Conservation (phyloP, 2,888 invertebrate genomes). For the Tiphia femorata region DNA sequence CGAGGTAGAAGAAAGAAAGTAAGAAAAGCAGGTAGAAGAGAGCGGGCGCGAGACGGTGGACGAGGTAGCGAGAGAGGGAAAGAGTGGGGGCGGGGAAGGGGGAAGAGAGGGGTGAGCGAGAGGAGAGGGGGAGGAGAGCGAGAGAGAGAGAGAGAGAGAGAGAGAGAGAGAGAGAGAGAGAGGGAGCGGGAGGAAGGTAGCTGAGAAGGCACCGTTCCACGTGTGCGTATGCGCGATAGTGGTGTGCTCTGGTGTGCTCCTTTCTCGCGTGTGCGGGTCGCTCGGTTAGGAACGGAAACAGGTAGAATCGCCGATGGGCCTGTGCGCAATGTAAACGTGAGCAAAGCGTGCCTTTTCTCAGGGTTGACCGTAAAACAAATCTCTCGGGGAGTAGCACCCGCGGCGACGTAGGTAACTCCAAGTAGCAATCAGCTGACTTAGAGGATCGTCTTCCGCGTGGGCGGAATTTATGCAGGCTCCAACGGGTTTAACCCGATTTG, state of each 20-base stretch:
- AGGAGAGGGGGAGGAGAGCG: slow-evolving; percentile 20
- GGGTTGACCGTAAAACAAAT: slow-evolving; percentile 19
- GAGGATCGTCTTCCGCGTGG: slow-evolving; percentile 11
- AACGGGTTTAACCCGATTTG: too few relatives aligned
- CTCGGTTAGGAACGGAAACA: slow-evolving; percentile 30
- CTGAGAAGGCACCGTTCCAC: too few relatives aligned
- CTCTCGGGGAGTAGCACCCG: slow-evolving; percentile 12
- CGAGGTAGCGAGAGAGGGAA: slow-evolving; percentile 11
- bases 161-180: slow-evolving; percentile 31
- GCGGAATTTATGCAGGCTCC: too few relatives aligned
- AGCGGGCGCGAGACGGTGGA: slow-evolving; percentile 2
- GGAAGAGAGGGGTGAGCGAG: slow-evolving; percentile 20
- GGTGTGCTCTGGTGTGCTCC: slow-evolving; percentile 4
- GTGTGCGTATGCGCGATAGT: slow-evolving; percentile 8
- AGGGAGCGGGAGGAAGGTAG: slow-evolving; percentile 13
- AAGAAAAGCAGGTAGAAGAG: slow-evolving; percentile 6
- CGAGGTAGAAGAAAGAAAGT: slow-evolving; percentile 20
- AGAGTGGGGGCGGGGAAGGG: slow-evolving; percentile 2
- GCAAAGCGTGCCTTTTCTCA: slow-evolving; percentile 16
- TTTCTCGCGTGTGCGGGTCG: slow-evolving; percentile 15
- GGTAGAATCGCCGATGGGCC: slow-evolving; percentile 33
- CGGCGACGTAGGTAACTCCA: slow-evolving; percentile 9
- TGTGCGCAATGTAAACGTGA: slow-evolving; percentile 25
- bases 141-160: slow-evolving; percentile 25
- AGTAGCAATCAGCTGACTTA: slow-evolving; percentile 32